Percentiles rank a stretch among this genome's conserved stretches.
phyloP scores from a whole-genome alignment of 2,797 vertebrate genomes.

The Neosilurus hyrtlii region DNA sequence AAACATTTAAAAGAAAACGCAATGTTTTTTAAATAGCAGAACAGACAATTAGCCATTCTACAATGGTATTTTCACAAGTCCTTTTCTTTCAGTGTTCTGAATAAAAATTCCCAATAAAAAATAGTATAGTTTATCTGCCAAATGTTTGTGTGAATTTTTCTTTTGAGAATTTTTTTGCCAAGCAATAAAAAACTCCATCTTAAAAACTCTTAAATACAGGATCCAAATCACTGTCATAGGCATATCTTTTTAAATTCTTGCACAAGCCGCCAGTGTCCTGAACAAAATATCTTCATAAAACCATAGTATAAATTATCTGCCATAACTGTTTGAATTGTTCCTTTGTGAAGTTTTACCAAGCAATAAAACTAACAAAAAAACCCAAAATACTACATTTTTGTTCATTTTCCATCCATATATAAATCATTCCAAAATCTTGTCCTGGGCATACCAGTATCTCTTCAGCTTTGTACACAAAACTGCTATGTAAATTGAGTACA shows the following conservation, averaged over 20 bases:
- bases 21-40: neutral
- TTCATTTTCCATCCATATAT: too few relatives aligned
- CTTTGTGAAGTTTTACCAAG: neutral
- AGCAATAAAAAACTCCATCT: neutral
- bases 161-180: neutral
- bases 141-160: neutral
- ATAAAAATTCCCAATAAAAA: neutral
- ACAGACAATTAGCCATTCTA: neutral
- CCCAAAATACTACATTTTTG: neutral
- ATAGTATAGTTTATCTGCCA: neutral
- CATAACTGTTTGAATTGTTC: too few relatives aligned
- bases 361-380: neutral
- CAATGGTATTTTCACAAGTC: neutral
- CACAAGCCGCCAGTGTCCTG: neutral
- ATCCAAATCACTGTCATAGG: neutral
- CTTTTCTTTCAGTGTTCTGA: neutral
- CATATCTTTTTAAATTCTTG: neutral
- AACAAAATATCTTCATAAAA: too few relatives aligned
- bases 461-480: neutral
- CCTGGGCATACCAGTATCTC: neutral
- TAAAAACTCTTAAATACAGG: neutral
- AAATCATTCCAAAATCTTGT: constrained; percentile 1
- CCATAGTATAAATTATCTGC: too few relatives aligned
- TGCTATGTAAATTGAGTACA: neutral
- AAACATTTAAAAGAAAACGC: constrained; percentile 7